These are phyloP conservation scores for Xestia sexstrigata DNA, from an alignment of 2,888 invertebrate species.

Conservation along the genomic window DNA sequence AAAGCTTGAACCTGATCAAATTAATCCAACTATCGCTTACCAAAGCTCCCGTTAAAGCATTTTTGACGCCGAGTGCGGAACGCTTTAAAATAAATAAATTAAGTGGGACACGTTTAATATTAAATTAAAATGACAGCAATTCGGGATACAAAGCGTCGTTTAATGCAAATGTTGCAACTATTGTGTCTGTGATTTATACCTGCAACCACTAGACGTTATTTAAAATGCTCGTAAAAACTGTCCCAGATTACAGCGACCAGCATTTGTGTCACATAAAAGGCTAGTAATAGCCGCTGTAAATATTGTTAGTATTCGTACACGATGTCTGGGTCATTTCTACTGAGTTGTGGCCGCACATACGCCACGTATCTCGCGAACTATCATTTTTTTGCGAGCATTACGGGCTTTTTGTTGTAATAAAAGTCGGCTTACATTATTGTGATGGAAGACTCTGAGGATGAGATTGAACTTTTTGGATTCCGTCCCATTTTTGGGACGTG, in stretches of 20 bases:
- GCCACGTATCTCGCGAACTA: slow-evolving; percentile 62
- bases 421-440: slow-evolving; percentile 67
- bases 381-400: slow-evolving; percentile 65
- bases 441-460: slow-evolving; percentile 51
- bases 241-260: slow-evolving; percentile 78
- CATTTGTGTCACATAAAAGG: slow-evolving; percentile 79
- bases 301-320: slow-evolving; percentile 74
- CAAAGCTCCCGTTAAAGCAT: slow-evolving; percentile 31
- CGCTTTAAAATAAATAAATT: slow-evolving; percentile 72
- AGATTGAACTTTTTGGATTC: slow-evolving; percentile 65
- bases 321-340: slow-evolving; percentile 72
- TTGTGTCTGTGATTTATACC: slow-evolving; percentile 78
- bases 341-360: slow-evolving; percentile 71
- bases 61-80: slow-evolving; percentile 39
- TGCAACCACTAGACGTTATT: slow-evolving; percentile 76
- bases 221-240: slow-evolving; percentile 81
- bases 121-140: slow-evolving; percentile 81
- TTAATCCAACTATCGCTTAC: slow-evolving; percentile 68
- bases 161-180: slow-evolving; percentile 82
- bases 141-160: slow-evolving; percentile 74
- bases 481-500: slow-evolving; percentile 42
- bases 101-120: slow-evolving; percentile 71
- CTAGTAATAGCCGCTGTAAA: slow-evolving; percentile 76
- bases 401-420: slow-evolving; percentile 65
- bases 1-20: slow-evolving; percentile 65